Conservation (phyloP, 30 jellyfish, hydroid and myxozoan species). For the Pseudorhiza aurosa region DNA sequence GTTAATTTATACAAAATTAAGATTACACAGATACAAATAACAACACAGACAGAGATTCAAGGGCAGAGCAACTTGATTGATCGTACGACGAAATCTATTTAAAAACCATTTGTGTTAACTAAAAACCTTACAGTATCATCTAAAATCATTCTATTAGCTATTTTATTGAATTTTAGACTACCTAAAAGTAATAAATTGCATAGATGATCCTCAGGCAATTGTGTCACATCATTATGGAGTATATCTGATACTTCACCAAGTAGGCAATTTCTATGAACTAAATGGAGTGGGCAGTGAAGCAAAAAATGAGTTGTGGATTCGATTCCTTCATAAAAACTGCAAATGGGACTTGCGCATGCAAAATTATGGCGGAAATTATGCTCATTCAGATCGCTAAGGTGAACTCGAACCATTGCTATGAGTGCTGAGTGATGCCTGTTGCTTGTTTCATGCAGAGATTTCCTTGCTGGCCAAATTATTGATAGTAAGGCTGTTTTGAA, state of each 20-base stretch:
- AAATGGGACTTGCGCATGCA: constrained; percentile 5
- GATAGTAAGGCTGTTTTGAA: constrained; percentile 32
- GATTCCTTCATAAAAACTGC: constrained; percentile 7
- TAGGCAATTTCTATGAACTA: constrained; percentile 4
- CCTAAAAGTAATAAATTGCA: constrained; percentile 12
- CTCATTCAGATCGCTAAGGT: constrained; percentile 10
- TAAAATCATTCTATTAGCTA: no score
- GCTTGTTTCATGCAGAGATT: constrained; percentile 3
- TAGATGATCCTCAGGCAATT: constrained; percentile 27
- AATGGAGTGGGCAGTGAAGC: constrained; percentile 27
- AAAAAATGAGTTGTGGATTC: neutral
- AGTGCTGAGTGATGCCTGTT: constrained; percentile 5
- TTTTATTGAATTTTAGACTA: no score
- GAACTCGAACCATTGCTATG: constrained; percentile 13
- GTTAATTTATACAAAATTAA: no score
- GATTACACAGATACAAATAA: no score
- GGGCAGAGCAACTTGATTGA: no score
- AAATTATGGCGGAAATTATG: constrained; percentile 7
- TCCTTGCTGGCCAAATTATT: constrained; percentile 36
- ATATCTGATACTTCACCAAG: constrained; percentile 15
- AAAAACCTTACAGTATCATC: no score
- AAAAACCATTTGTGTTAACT: no score
- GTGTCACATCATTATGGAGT: constrained; percentile 17
- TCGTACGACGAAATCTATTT: no score
- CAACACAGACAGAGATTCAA: no score